Evolutionary conservation across 2,888 invertebrate genomes (phyloP).

Genomic region (Pachycephus smyrnensis): DNA sequence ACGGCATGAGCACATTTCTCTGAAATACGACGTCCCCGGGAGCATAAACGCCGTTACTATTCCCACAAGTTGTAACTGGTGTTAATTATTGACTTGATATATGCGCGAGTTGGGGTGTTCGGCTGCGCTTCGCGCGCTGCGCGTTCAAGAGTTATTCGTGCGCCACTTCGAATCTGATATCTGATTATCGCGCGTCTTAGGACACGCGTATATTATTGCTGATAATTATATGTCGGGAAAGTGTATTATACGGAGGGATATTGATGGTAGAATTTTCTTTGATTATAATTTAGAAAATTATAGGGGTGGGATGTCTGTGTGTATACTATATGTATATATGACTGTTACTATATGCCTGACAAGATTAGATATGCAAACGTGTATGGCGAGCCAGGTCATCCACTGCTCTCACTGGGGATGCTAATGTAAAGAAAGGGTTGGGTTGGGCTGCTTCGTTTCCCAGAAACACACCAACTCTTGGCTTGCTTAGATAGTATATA

Average conservation of each 20-base stretch:
- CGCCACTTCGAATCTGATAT: conserved; percentile 56
- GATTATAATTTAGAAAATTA: too few species aligned
- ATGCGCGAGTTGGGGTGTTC: conserved; percentile 34
- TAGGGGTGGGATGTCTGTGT: too few species aligned
- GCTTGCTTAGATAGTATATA: not conserved
- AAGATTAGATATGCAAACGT: too few species aligned
- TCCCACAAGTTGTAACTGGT: conserved; percentile 67
- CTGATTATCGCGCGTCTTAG: conserved; percentile 62
- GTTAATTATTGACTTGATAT: conserved; percentile 66
- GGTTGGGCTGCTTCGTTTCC: not conserved
- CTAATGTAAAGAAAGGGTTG: conserved; percentile 52
- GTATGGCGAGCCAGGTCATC: too few species aligned
- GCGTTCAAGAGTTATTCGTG: conserved; percentile 47
- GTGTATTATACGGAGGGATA: too few species aligned
- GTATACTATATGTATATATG: too few species aligned
- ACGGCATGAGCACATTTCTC: conserved; percentile 64
- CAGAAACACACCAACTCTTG: not conserved
- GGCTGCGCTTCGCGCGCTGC: conserved; percentile 18
- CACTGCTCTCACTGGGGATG: conserved; percentile 10
- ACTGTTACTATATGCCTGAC: too few species aligned
- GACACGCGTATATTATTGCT: conserved; percentile 46
- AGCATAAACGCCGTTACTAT: conserved; percentile 66
- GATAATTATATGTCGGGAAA: conserved; percentile 54
- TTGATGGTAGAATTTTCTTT: too few species aligned
- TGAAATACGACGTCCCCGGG: conserved; percentile 67